Base-by-base conservation (phyloP, 2,113 vertebrate genomes). In the Orcinus orca region DNA sequence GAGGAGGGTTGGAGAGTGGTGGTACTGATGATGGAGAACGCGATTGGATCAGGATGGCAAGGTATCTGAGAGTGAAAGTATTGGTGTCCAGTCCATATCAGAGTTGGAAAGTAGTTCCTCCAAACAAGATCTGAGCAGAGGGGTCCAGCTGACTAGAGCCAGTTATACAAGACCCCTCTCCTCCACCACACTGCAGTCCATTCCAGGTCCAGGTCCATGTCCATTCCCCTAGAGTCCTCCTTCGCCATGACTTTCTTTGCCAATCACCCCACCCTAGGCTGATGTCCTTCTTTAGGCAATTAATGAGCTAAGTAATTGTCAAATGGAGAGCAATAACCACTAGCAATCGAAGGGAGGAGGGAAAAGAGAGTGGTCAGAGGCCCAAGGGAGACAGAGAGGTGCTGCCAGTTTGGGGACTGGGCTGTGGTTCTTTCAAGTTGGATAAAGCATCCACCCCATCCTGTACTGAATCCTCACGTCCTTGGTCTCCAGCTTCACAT, bases 301-400 rank as follows among this genome's bases (percentile, higher is more conserved):
- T 97, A 95, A 95, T 96, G 94, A 97, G 79, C 95, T 97, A 96
- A 97, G 73, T 95, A 97, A 86, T 82, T 0, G 6, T 84, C 82
- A 97, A 95, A 95, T 96, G 91, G 89, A 95, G 82, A 96, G 82
- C 62, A 91, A 89, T 95, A 79, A 83, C 84, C 71, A 65, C 58
- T 58, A 89, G 53, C 67, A 81, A 53, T 53, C 20, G 68, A 65
- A 93, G 50, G 73, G 74, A 53, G 44, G 74, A 67, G 23, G 74
- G 62, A 41, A 26, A 71, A 90, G 50, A 77, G 36, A 50, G 50
- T 74, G 92, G 82, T 90, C 86, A 94, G 82, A 89, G 93, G 26
- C 62, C 89, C 73, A 60, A 44, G 83, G 77, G 93, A 74, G 79
- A 47, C 12, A 74, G 50, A 74, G 60, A 44, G 50, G 23, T 47